Conservation (phyloP, 1,140 invertebrate species). For the Drosophila littoralis region DNA sequence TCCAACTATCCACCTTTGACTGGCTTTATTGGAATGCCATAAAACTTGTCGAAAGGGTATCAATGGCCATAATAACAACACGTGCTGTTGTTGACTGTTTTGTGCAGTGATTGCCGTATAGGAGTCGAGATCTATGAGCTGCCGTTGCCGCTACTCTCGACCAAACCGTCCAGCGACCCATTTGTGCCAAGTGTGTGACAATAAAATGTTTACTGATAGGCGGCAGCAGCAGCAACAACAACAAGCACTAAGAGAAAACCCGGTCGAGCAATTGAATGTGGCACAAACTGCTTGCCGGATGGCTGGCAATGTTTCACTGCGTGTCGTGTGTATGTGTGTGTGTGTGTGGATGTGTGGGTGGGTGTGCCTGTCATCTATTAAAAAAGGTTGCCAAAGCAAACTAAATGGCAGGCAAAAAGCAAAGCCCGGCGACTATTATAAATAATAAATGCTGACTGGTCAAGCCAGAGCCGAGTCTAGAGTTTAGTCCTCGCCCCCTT, state of each 20-base stretch:
- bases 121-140: constrained; percentile 65
- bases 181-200: constrained; percentile 82
- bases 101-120: constrained; percentile 74
- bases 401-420: constrained; percentile 68
- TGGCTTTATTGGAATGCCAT: constrained; percentile 30
- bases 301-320: constrained; percentile 22
- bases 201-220: constrained; percentile 82
- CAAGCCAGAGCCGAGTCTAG: constrained; percentile 48
- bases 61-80: constrained; percentile 48
- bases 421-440: constrained; percentile 74
- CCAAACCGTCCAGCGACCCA: constrained; percentile 50
- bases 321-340: neutral
- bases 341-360: constrained; percentile 29
- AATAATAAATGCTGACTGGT: constrained; percentile 83
- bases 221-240: constrained; percentile 46
- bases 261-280: constrained; percentile 74
- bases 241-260: constrained; percentile 28
- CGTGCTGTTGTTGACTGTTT: constrained; percentile 76
- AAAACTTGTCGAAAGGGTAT: constrained; percentile 39
- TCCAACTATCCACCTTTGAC: neutral
- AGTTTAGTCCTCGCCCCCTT: constrained; percentile 3
- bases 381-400: constrained; percentile 71
- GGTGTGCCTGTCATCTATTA: constrained; percentile 68
- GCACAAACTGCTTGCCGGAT: constrained; percentile 70
- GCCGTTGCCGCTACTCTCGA: constrained; percentile 37